These are phyloP conservation scores for Scomberomorus guttatus DNA, from an alignment of 2,797 vertebrate genomes.

Conservation along the genomic window DNA sequence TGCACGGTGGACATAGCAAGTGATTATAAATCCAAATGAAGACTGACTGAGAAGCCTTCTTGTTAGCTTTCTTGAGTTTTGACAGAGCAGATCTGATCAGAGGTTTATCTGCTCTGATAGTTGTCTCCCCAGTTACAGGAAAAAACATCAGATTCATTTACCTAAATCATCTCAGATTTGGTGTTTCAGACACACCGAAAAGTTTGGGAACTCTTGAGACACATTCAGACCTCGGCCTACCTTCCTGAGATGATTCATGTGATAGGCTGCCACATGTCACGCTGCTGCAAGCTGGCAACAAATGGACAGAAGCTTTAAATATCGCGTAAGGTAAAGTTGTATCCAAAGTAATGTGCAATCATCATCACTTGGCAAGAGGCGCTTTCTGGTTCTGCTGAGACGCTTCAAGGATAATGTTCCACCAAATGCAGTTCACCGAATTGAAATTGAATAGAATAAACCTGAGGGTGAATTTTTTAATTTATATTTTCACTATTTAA, in stretches of 20 bases:
- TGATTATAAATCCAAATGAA: neutral
- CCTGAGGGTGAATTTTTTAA: neutral
- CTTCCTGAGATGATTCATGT: slow-evolving; percentile 32
- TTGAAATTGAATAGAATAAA: neutral
- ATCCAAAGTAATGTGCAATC: slow-evolving; percentile 37
- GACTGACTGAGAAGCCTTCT: neutral
- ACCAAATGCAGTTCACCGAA: neutral
- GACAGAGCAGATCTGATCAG: neutral
- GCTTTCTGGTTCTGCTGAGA: slow-evolving; percentile 16
- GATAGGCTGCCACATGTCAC: slow-evolving; percentile 60
- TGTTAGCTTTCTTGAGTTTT: neutral
- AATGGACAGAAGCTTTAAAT: slow-evolving; percentile 40
- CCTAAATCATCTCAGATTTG: neutral
- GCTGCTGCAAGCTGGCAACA: slow-evolving; percentile 35
- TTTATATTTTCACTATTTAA: neutral
- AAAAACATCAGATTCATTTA: neutral
- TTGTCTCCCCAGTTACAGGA: neutral
- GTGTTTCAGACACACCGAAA: neutral
- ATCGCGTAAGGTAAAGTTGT: slow-evolving; percentile 47
- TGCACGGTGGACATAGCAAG: neutral
- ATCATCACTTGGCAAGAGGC: slow-evolving; percentile 19
- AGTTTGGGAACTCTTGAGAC: slow-evolving; percentile 36
- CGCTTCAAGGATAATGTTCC: neutral
- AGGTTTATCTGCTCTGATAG: neutral
- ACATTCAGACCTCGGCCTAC: slow-evolving; percentile 17